Conservation (phyloP, 2,888 invertebrate genomes). For the Nemotelus nigrinus region DNA sequence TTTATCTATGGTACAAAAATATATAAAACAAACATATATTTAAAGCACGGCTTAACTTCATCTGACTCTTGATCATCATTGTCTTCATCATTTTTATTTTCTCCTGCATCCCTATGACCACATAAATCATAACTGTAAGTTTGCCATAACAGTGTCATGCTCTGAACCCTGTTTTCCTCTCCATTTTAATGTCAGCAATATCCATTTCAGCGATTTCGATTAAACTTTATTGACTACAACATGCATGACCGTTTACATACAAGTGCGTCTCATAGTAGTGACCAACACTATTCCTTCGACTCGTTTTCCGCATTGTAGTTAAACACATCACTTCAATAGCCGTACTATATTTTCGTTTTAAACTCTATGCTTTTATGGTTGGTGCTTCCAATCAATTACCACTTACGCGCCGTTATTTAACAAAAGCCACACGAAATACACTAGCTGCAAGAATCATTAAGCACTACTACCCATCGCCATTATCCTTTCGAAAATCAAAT, state of each 20-base stretch:
- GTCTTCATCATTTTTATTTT: too few species aligned
- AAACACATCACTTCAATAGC: background rate
- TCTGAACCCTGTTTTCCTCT: background rate
- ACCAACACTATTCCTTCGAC: background rate
- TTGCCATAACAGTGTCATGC: too few species aligned
- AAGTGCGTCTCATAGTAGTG: background rate
- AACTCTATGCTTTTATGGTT: slow-evolving; percentile 13
- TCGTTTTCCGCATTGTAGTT: background rate
- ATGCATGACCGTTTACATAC: background rate
- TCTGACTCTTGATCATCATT: too few species aligned
- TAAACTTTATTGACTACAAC: slow-evolving; percentile 22
- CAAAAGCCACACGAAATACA: slow-evolving; percentile 4
- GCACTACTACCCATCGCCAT: slow-evolving; percentile 9
- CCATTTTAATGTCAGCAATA: slow-evolving; percentile 25
- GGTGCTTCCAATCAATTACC: slow-evolving; percentile 43
- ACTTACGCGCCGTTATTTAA: slow-evolving; percentile 37
- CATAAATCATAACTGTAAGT: too few species aligned
- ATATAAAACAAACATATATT: too few species aligned
- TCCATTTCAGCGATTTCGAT: slow-evolving; percentile 29
- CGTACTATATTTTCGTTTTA: too few species aligned
- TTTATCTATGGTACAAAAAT: too few species aligned
- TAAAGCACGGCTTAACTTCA: too few species aligned
- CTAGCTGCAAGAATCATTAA: slow-evolving; percentile 33
- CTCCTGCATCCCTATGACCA: too few species aligned
- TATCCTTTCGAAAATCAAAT: slow-evolving; percentile 31